These are phyloP conservation scores for Pyralis farinalis DNA, from an alignment of 2,888 invertebrate species.

Conservation along the genomic window DNA sequence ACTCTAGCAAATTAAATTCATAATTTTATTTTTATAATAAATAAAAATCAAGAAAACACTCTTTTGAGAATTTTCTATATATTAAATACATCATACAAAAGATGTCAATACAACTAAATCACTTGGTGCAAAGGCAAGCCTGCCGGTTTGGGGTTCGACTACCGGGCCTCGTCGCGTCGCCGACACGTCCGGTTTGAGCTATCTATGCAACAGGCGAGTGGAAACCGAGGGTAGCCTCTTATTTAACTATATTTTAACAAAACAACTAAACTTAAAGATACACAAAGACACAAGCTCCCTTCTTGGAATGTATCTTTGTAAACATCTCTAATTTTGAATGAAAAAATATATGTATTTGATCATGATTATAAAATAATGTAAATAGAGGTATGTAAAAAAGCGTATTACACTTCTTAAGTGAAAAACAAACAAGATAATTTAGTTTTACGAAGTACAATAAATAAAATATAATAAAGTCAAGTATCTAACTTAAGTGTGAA, in stretches of 20 bases:
- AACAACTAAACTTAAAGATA: conserved; percentile 62
- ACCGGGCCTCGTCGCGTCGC: conserved; percentile 29
- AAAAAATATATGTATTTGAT: conserved; percentile 71
- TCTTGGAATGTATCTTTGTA: conserved; percentile 71
- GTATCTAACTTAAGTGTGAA: conserved; percentile 74
- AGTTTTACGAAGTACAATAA: conserved; percentile 68
- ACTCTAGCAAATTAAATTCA: conserved; percentile 77
- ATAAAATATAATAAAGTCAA: conserved; percentile 73
- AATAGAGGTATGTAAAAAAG: conserved; percentile 76
- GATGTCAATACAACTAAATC: conserved; percentile 80
- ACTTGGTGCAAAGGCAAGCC: conserved; percentile 82
- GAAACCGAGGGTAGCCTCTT: conserved; percentile 76
- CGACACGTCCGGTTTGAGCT: conserved; percentile 45
- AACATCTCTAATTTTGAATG: conserved; percentile 57
- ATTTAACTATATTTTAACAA: conserved; percentile 61
- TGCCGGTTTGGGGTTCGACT: conserved; percentile 57
- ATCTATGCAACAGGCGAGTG: conserved; percentile 65
- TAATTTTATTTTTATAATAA: conserved; percentile 80
- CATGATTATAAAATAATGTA: conserved; percentile 74
- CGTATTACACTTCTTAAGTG: conserved; percentile 76
- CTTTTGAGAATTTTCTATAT: conserved; percentile 72
- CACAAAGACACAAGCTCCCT: conserved; percentile 67
- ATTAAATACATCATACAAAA: conserved; percentile 81
- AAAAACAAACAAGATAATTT: conserved; percentile 69
- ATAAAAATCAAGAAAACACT: conserved; percentile 78